A percentile compares a stretch with the other conserved stretches of the same genome.
Evolutionary conservation across 1,140 invertebrate species (phyloP).

Genomic region (Saccostrea cuccullata): DNA sequence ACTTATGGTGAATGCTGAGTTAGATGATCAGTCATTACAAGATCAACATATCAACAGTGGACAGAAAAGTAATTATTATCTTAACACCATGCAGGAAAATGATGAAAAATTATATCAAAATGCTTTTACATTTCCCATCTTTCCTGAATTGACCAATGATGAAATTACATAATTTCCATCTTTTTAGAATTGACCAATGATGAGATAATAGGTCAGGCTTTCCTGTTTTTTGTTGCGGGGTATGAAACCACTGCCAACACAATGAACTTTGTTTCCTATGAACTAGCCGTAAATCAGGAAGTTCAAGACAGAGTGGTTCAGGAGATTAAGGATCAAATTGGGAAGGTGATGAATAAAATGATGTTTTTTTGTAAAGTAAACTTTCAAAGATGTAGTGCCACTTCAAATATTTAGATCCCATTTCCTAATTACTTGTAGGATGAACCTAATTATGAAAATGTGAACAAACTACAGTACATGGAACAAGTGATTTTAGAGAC

Average conservation of each 20-base stretch:
- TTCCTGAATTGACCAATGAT: conserved; percentile 77
- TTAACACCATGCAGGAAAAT: not conserved
- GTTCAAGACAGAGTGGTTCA: conserved; percentile 55
- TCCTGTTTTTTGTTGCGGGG: conserved; percentile 84
- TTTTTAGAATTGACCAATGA: conserved; percentile 78
- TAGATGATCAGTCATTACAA: conserved; percentile 30
- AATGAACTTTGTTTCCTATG: conserved; percentile 80
- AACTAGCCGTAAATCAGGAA: conserved; percentile 80
- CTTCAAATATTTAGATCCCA: no score
- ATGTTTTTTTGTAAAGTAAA: no score
- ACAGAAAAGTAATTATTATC: conserved; percentile 22
- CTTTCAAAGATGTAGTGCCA: no score
- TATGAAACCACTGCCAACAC: conserved; percentile 83
- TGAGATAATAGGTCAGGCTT: conserved; percentile 84
- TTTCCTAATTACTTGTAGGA: conserved; percentile 28
- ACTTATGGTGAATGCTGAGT: conserved; percentile 52
- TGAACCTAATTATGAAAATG: conserved; percentile 58
- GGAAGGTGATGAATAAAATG: conserved; percentile 61
- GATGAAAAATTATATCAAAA: not conserved
- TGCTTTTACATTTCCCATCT: conserved; percentile 77
- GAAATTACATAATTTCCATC: conserved; percentile 79
- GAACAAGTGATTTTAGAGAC: conserved; percentile 61
- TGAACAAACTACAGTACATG: conserved; percentile 55
- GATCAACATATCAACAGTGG: not conserved
- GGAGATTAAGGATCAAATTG: conserved; percentile 55